Conservation (phyloP, 2,797 vertebrate genomes). For the Nannoperca obscura region DNA sequence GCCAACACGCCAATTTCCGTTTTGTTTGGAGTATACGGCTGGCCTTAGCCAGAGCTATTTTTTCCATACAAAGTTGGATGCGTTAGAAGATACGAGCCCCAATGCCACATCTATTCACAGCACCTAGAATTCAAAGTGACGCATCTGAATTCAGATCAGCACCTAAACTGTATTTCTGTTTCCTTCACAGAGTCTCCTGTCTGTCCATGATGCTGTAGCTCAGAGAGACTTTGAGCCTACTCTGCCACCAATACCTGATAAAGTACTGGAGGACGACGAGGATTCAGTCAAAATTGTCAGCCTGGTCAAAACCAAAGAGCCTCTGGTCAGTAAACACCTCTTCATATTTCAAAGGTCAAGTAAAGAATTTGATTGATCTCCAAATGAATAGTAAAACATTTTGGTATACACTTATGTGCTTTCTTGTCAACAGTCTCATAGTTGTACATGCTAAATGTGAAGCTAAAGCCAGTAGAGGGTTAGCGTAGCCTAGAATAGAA, state of each 20-base stretch:
- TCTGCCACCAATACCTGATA: slow-evolving; percentile 89
- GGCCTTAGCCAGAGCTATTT: background rate
- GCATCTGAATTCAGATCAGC: background rate
- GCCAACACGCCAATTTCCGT: slow-evolving; percentile 24
- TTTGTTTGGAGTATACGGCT: background rate
- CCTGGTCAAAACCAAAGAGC: slow-evolving; percentile 94
- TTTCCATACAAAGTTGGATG: slow-evolving; percentile 8
- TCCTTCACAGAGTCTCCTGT: slow-evolving; percentile 88
- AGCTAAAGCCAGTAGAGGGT: background rate
- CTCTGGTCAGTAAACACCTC: slow-evolving; percentile 87
- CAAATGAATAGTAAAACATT: background rate
- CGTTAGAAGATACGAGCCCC: background rate
- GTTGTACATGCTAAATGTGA: background rate
- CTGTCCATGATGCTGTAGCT: slow-evolving; percentile 92
- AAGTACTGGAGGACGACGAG: slow-evolving; percentile 90
- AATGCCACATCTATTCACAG: slow-evolving; percentile 1
- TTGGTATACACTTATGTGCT: background rate
- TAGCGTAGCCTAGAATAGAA: background rate
- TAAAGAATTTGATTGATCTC: background rate
- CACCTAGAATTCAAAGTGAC: background rate
- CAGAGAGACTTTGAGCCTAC: slow-evolving; percentile 91
- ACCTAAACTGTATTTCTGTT: slow-evolving; percentile 19
- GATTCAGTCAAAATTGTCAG: slow-evolving; percentile 95
- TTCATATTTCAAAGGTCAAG: background rate
- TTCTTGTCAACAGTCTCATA: background rate